A percentile compares a stretch with the other conserved stretches of the same genome.
Evolutionary conservation across 2,113 vertebrate genomes (phyloP).

Genomic region (Dolichotis patagonum): DNA sequence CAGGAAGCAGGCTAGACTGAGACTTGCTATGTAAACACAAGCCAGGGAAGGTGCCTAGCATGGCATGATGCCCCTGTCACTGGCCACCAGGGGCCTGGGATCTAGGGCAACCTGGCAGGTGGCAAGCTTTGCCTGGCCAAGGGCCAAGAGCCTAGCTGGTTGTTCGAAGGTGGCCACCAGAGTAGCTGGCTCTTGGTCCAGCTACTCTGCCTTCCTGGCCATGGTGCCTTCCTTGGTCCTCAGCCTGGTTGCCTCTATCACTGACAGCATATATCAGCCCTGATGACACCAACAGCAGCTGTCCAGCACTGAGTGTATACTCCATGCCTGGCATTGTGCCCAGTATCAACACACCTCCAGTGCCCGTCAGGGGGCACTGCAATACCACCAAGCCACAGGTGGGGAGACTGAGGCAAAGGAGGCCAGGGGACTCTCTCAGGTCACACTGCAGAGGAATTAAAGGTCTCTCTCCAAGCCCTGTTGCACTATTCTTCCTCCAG

Average conservation of each 20-base stretch:
- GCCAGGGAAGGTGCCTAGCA: constrained; percentile 41
- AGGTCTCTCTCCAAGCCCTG: background rate
- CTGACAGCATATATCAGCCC: background rate
- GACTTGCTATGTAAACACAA: constrained; percentile 70
- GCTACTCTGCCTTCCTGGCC: background rate
- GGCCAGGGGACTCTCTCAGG: background rate
- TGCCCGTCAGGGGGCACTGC: background rate
- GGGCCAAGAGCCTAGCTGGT: background rate
- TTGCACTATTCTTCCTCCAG: background rate
- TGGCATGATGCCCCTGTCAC: background rate
- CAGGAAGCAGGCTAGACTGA: constrained; percentile 69
- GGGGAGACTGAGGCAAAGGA: background rate
- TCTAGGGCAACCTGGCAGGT: constrained; percentile 43
- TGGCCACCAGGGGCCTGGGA: background rate
- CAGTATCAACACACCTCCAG: background rate
- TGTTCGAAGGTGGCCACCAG: background rate
- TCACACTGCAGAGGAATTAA: background rate
- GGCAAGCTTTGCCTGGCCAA: background rate
- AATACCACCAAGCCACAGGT: background rate
- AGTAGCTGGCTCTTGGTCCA: background rate
- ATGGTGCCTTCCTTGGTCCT: background rate
- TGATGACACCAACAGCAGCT: background rate
- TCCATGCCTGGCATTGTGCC: background rate
- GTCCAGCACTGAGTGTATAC: background rate
- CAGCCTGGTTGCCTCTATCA: background rate